These are phyloP conservation scores for Gambusia affinis DNA, from an alignment of 2,113 vertebrate species.

Conservation along the genomic window DNA sequence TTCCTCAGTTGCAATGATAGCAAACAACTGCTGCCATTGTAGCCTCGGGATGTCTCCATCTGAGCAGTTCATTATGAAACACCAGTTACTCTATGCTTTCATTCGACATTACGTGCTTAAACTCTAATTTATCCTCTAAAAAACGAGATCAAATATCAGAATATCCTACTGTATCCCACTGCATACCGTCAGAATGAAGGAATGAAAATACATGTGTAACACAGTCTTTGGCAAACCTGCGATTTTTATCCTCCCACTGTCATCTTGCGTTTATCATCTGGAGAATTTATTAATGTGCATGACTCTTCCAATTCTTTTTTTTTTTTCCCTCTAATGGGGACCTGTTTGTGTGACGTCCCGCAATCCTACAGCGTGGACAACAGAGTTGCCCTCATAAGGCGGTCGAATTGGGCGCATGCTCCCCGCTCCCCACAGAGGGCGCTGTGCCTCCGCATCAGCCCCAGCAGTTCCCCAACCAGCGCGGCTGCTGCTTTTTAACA, in stretches of 20 bases:
- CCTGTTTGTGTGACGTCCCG: background rate
- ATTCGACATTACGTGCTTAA: background rate
- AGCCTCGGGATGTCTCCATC: background rate
- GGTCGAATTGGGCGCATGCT: background rate
- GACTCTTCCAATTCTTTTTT: background rate
- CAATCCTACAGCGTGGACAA: background rate
- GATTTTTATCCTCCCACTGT: background rate
- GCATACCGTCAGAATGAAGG: background rate
- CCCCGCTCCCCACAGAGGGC: conserved; percentile 71
- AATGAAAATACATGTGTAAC: background rate
- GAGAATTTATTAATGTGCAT: background rate
- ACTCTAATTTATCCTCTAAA: background rate
- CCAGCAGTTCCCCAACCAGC: conserved; percentile 8
- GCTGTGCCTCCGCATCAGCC: conserved; percentile 48
- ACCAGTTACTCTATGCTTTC: background rate
- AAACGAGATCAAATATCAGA: background rate
- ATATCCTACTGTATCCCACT: background rate
- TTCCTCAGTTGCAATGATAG: background rate
- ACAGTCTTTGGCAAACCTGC: background rate
- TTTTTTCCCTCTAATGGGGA: background rate
- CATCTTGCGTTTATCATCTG: background rate
- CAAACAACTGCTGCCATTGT: background rate
- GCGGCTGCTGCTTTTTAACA: conserved; percentile 52
- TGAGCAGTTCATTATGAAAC: background rate
- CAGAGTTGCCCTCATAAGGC: background rate